Percentiles rank a stretch among this genome's conserved stretches.
Conservation (phyloP, 1,140 invertebrate genomes). For the Bombus polaris region DNA sequence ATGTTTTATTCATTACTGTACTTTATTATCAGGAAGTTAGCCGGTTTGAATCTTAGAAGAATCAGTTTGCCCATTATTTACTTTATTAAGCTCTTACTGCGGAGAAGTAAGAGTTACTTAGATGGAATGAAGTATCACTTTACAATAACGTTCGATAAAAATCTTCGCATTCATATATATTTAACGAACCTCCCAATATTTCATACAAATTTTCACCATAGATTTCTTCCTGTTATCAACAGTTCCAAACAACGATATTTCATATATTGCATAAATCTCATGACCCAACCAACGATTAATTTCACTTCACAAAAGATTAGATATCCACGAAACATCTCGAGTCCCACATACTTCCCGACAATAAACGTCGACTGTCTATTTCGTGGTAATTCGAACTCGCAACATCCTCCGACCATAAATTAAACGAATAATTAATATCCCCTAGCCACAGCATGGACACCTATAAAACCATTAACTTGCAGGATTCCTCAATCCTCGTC, state of each 20-base stretch:
- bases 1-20: background rate
- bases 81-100: background rate
- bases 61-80: background rate
- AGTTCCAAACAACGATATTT: background rate
- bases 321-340: background rate
- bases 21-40: background rate
- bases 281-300: background rate
- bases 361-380: background rate
- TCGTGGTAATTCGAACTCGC: background rate
- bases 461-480: slow-evolving; percentile 35
- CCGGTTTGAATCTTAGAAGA: background rate
- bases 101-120: background rate
- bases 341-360: background rate
- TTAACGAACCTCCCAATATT: too few species aligned
- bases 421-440: slow-evolving; percentile 27
- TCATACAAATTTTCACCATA: background rate
- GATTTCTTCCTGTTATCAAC: background rate
- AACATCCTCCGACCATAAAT: slow-evolving; percentile 4
- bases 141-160: too few species aligned
- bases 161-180: too few species aligned
- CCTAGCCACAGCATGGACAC: background rate
- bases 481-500: slow-evolving; percentile 29
- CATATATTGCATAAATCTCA: background rate
- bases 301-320: background rate
- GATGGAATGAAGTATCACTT: too few species aligned